These are phyloP conservation scores for Hemaris fuciformis DNA, from an alignment of 2,888 invertebrate genomes.

Conservation along the genomic window DNA sequence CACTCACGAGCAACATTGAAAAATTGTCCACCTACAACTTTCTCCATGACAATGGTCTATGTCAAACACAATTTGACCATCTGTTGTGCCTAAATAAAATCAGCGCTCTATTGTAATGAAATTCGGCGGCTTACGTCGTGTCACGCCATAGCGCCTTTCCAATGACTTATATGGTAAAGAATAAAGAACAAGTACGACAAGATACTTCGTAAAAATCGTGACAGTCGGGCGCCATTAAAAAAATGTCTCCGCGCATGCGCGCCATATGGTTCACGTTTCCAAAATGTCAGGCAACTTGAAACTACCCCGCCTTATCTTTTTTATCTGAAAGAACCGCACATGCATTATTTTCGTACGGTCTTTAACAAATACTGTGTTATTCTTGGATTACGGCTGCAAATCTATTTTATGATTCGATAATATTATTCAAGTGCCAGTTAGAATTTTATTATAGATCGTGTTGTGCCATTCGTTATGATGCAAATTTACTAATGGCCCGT, in stretches of 20 bases:
- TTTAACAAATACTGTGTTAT: neutral
- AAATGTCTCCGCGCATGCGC: slow-evolving; percentile 50
- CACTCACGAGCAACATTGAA: neutral
- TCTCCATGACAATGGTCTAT: slow-evolving; percentile 4
- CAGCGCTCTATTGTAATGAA: slow-evolving; percentile 55
- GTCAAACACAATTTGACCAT: slow-evolving; percentile 30
- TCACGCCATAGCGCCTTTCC: slow-evolving; percentile 61
- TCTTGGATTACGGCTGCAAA: neutral
- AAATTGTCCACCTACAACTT: slow-evolving; percentile 10
- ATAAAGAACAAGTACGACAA: slow-evolving; percentile 46
- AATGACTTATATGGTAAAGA: slow-evolving; percentile 58
- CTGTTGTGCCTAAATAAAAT: slow-evolving; percentile 51
- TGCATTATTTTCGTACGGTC: neutral
- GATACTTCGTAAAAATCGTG: slow-evolving; percentile 44
- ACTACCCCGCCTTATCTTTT: slow-evolving; percentile 24
- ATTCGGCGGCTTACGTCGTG: slow-evolving; percentile 49
- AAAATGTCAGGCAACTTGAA: slow-evolving; percentile 38
- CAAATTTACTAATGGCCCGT: neutral
- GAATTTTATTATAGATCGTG: neutral
- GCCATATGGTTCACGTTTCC: slow-evolving; percentile 60
- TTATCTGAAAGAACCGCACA: neutral
- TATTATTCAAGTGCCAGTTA: neutral
- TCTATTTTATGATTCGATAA: neutral
- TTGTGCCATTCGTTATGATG: neutral
- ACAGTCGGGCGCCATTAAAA: slow-evolving; percentile 51